Evolutionary conservation across 30 jellyfish, hydroid and myxozoan species (phyloP), one percentile per base, ranked within the genome.

Genomic region (Aurelia aurita): DNA sequence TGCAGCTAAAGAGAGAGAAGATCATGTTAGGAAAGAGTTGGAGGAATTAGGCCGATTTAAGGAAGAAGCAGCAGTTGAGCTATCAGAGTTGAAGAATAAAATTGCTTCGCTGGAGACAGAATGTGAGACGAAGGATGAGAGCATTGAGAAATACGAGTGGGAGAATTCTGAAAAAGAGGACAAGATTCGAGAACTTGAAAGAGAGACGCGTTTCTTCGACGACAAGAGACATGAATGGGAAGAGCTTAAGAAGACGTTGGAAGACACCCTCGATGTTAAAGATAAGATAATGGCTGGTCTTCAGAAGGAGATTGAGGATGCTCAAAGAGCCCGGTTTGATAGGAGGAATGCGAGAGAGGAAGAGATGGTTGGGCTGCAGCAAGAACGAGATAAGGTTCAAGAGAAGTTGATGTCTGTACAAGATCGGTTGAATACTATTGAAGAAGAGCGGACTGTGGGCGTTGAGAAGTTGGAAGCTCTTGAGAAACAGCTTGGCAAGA

Each of bases 231-330:
- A 53, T 6, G 90, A 59, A 9, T 88, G 89, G 94, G 96, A 88
- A 54, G 97, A 88, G 58, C 84, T 80, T 18, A 74, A 77, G 32
- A 51, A 58, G 43, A 73, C 89, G 20, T 60, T 88, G 16, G 97
- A 88, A 82, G 96, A 93, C 18, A 86, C 98, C 21, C 66, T 91
- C 47, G 90, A 87, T 22, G 88, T 86, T 7, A 91, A 91, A 61
- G 98, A 91, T 44, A 84, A 45, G 22, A 69, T 77, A 0, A 49
- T 91, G 69, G 79, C 22, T n/a, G 79, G 39, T 6, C 79, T 85
- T 3, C 80, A 69, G 80, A 74, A 72, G 47, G 88, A 72, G 69
- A 19, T 74, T 23, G 95, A 72, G 23, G 76, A 35, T 15, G 20
- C 57, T 13, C 78, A 85, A 45, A 43, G 51, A 7, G 23, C 26